Evolutionary conservation across 2,888 invertebrate genomes (phyloP).

Genomic region (Rotaria macrura): DNA sequence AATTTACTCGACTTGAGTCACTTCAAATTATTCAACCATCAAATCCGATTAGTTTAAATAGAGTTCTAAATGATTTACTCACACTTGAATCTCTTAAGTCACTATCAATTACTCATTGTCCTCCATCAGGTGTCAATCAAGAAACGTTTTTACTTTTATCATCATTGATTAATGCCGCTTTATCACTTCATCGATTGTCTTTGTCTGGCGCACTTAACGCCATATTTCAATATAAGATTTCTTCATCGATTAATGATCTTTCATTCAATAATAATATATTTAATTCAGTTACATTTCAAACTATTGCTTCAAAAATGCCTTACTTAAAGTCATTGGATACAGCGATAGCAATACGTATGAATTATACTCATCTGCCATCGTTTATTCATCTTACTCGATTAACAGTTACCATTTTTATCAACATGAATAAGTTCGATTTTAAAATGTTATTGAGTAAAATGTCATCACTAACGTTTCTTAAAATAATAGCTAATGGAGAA

Average conservation of each 20-base stretch:
- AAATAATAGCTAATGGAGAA: not conserved
- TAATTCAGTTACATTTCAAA: not conserved
- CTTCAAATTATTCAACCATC: not conserved
- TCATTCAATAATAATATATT: not conserved
- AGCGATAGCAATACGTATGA: not conserved
- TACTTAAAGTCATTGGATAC: not conserved
- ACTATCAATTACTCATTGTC: not conserved
- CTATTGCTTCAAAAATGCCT: not conserved
- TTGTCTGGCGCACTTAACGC: not conserved
- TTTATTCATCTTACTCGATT: not conserved
- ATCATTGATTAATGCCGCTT: not conserved
- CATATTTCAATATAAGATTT: not conserved
- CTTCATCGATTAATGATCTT: not conserved
- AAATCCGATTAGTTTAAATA: not conserved
- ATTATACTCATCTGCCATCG: not conserved
- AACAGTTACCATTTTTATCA: not conserved
- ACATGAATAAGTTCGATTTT: not conserved
- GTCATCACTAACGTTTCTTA: not conserved
- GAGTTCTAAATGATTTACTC: not conserved
- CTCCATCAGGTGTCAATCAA: not conserved
- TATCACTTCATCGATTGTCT: not conserved
- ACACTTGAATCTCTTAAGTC: not conserved
- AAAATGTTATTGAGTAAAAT: not conserved
- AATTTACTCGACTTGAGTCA: not conserved
- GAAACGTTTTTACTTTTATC: not conserved